Conservation (phyloP, 2,113 vertebrate species). For the Glaucidium brasilianum region DNA sequence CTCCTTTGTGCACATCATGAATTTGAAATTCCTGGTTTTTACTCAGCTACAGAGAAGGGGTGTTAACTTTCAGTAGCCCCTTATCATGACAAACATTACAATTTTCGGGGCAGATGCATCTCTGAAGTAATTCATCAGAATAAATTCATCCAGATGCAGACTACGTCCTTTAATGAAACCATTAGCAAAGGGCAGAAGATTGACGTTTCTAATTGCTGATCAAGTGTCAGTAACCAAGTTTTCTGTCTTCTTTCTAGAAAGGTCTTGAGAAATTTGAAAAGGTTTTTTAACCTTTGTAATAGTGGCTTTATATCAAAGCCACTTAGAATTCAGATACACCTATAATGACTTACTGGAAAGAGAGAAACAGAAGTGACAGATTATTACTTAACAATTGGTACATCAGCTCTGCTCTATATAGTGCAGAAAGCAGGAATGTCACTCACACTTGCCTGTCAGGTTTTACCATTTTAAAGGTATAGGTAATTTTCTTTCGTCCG, state of each 20-base stretch:
- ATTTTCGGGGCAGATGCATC: not conserved
- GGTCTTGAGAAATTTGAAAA: not conserved
- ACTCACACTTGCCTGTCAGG: not conserved
- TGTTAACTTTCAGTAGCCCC: not conserved
- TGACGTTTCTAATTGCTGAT: slow-evolving; percentile 37
- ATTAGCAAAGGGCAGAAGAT: slow-evolving; percentile 38
- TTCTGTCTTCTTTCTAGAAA: not conserved
- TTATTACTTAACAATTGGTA: not conserved
- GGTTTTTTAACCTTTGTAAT: not conserved
- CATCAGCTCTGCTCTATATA: not conserved
- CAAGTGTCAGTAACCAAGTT: not conserved
- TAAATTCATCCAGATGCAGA: not conserved
- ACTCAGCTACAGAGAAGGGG: not conserved
- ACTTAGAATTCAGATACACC: not conserved
- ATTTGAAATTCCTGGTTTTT: not conserved
- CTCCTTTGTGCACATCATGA: not conserved
- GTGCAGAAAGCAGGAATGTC: not conserved
- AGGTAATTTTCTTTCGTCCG: not conserved
- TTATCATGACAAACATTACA: not conserved
- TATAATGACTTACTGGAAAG: not conserved
- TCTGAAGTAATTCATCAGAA: slow-evolving; percentile 17
- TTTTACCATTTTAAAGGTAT: not conserved
- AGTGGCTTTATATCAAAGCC: not conserved
- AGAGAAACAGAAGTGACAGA: not conserved
- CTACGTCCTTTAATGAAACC: slow-evolving; percentile 36